Evolutionary conservation across 2,888 invertebrate species (phyloP).

Genomic region (Tuberolachnus salignus): DNA sequence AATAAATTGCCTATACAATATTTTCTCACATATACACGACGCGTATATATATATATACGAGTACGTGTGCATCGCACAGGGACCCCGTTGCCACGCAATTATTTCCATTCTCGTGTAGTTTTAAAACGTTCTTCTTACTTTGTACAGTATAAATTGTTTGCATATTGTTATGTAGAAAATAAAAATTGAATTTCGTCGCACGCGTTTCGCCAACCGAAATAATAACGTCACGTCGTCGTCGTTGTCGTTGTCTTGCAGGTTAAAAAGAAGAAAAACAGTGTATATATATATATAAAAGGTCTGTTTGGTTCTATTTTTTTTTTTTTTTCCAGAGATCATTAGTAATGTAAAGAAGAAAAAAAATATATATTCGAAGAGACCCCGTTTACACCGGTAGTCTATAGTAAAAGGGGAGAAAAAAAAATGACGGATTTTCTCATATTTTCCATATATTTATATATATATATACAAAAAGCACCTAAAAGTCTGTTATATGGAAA

Average conservation of each 20-base stretch:
- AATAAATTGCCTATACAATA: too few species aligned
- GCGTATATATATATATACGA: background rate
- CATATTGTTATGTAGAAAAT: constrained; percentile 48
- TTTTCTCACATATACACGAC: too few species aligned
- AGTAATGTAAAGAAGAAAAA: constrained; percentile 48
- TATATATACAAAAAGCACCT: background rate
- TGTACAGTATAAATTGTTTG: constrained; percentile 40
- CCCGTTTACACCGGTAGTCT: too few species aligned
- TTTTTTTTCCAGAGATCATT: constrained; percentile 36
- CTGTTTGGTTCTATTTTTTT: background rate
- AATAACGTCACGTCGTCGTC: constrained; percentile 34
- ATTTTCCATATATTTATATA: background rate
- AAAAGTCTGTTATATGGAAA: constrained; percentile 22
- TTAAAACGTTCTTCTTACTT: background rate
- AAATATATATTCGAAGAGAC: constrained; percentile 3
- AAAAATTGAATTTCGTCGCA: constrained; percentile 50
- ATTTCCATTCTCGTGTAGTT: constrained; percentile 6
- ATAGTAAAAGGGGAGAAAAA: too few species aligned
- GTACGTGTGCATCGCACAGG: background rate
- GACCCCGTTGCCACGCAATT: background rate
- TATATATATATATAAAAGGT: constrained; percentile 1
- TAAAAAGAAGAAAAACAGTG: constrained; percentile 33
- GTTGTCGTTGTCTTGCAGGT: constrained; percentile 6
- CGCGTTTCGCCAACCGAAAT: constrained; percentile 38
- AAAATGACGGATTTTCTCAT: constrained; percentile 16